phyloP scores from a whole-genome alignment of 1,140 invertebrate genomes.

The Medauroidea extradentata region DNA sequence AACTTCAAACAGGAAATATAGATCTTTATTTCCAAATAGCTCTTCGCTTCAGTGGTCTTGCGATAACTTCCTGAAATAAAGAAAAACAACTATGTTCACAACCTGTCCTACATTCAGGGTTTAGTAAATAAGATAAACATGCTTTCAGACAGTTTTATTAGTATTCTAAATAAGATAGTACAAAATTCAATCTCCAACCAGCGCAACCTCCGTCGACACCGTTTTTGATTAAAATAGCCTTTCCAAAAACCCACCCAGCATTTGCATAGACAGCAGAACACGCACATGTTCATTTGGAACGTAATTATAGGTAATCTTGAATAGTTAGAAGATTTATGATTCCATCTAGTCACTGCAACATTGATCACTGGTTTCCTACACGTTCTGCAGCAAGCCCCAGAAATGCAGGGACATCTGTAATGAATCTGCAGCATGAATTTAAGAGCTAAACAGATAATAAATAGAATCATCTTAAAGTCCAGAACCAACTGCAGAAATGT shows the following conservation, averaged over 20 bases:
- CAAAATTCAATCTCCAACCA: slow-evolving; percentile 12
- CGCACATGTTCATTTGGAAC: slow-evolving; percentile 15
- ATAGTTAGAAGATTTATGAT: no score
- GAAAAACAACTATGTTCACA: slow-evolving; percentile 30
- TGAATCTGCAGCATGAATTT: no score
- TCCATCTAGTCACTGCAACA: no score
- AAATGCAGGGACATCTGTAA: no score
- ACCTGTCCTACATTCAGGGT: slow-evolving; percentile 18
- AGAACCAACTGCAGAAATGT: no score
- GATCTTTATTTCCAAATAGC: slow-evolving; percentile 52
- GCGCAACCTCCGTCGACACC: slow-evolving; percentile 53
- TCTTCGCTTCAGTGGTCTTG: slow-evolving; percentile 41
- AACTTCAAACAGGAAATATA: slow-evolving; percentile 41
- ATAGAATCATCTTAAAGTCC: no score
- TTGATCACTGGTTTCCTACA: no score
- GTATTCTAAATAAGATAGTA: slow-evolving; percentile 19
- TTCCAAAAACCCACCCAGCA: slow-evolving; percentile 70
- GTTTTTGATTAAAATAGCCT: slow-evolving; percentile 71
- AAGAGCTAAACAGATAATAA: no score
- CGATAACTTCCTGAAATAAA: slow-evolving; percentile 49
- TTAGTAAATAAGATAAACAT: slow-evolving; percentile 23
- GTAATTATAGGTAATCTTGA: no score
- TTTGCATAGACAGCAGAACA: slow-evolving; percentile 54
- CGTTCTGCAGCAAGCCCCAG: no score
- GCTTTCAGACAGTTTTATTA: slow-evolving; percentile 22